These are phyloP conservation scores for Butorides virescens DNA, from an alignment of 2,113 vertebrate species.

Conservation along the genomic window DNA sequence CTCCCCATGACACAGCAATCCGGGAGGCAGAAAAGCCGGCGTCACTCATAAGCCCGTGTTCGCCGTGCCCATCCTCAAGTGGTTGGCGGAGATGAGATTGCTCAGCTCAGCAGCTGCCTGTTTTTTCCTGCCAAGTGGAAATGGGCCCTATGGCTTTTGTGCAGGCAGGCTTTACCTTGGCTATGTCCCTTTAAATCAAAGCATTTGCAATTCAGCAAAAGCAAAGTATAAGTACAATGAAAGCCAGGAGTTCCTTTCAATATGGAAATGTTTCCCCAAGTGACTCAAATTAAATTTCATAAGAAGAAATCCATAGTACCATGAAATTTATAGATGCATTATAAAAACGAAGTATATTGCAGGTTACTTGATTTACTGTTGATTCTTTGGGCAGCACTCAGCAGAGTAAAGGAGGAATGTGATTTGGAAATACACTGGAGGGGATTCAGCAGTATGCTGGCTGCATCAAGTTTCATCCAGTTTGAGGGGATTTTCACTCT, in stretches of 20 bases:
- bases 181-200: conserved; percentile 37
- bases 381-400: conserved; percentile 21
- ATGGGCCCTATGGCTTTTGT: not conserved
- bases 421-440: conserved; percentile 19
- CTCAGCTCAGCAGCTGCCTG: not conserved
- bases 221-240: not conserved
- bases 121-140: conserved; percentile 26
- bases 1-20: not conserved
- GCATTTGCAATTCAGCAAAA: not conserved
- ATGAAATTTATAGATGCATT: conserved; percentile 6
- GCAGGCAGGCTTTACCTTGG: conserved; percentile 6
- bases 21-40: not conserved
- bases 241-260: conserved; percentile 29
- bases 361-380: conserved; percentile 44
- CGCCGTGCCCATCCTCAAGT: not conserved
- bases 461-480: conserved; percentile 33
- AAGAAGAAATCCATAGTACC: conserved; percentile 29
- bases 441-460: conserved; percentile 23
- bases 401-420: conserved; percentile 25
- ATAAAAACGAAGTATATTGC: not conserved
- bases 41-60: not conserved
- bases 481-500: conserved; percentile 50
- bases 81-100: not conserved
- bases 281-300: conserved; percentile 40
- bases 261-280: conserved; percentile 6